Evolutionary conservation across 2,113 vertebrate genomes (phyloP), one percentile per base, ranked within the genome.

Genomic region (Ibidorhyncha struthersii): DNA sequence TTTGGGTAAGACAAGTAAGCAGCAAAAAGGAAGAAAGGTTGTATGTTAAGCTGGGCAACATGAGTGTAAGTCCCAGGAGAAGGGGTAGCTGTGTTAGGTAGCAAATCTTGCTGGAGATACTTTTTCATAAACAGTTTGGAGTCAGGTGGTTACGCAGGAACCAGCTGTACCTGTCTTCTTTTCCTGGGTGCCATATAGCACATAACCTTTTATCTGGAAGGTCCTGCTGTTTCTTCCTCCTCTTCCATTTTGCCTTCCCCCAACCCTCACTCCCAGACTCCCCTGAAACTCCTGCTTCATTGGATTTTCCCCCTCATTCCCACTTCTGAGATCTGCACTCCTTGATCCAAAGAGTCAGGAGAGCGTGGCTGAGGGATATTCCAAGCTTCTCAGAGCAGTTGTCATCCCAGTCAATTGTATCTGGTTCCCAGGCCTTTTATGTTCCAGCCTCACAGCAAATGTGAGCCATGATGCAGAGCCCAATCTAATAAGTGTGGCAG

Each of bases 331-430:
- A 70, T 13, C 40, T 92, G 30, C 12, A 6, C 40, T 90, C 7
- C 70, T 59, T 69, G 30, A 30, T 61, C 12, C 18, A 53, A 63
- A 70, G 21, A 73, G 30, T 53, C 32, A 58, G 50, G 36, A 91
- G 40, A n/a, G 27, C 20, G 14, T 2, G 9, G 11, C 22, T 70
- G 32, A 81, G 11, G 5, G 13, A 9, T 62, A 29, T 58, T 52
- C 30, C 25, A 77, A 40, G n/a, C 55, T 65, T 36, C 25, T 38
- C 34, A 67, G 13, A 82, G 55, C 52, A 88, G 29, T 32, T 67
- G 32, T 29, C 0, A 0, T 80, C 40, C 18, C 34, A 61, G 23
- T 72, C 43, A 52, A 0, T 34, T 62, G 1, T 36, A 32, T 45
- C 21, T 36, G 34, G 23, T 89, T 91, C 32, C 41, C 3, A 3